Base-by-base conservation (phyloP, 1,140 invertebrate genomes). In the Liolophura sinensis region DNA sequence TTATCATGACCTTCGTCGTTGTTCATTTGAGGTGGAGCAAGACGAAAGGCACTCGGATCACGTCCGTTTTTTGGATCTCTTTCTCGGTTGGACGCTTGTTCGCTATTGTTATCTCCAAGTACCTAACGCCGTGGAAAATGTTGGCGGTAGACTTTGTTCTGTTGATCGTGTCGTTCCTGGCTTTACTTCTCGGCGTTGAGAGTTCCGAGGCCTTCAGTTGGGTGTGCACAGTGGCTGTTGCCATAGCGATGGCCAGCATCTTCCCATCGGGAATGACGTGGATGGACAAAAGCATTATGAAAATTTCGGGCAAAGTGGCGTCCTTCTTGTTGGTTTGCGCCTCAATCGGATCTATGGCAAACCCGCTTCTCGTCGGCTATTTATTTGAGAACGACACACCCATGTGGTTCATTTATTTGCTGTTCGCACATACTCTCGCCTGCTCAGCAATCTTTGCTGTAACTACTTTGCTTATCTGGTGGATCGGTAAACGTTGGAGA, bases 351-450 rank as follows among this genome's bases (percentile, higher is more conserved):
- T 65, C 55, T 3, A 72, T 73, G 61, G 22, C 64, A 1, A 72
- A 70, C 40, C 73, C 75, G 1, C 20, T 73, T 3, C 20, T 71
- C n/a, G 46, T 75, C 12, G 73, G 73, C 20, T 62, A 55, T 15
- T 56, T 77, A 22, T 73, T 77, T 67, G 62, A 75, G 16, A 49
- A 72, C 0, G 48, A 69, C 27, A 65, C 57, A n/a, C 69, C 69
- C 18, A 73, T 73, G 68, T 75, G 75, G 73, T 75, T 65, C 48
- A 47, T 54, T 0, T 77, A 77, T 63, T 52, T 76, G n/a, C 61
- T 76, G 14, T n/a, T 69, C 12, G 40, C 0, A n/a, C 58, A 73
- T 51, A 65, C 66, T 24, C 22, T 67, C 48, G 6, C 69, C 16
- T 72, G 71, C 61, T 51, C 67, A n/a, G 25, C 47, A 6, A 24